These are phyloP conservation scores for Aphrophora alni DNA, from an alignment of 2,888 invertebrate genomes.

Conservation along the genomic window DNA sequence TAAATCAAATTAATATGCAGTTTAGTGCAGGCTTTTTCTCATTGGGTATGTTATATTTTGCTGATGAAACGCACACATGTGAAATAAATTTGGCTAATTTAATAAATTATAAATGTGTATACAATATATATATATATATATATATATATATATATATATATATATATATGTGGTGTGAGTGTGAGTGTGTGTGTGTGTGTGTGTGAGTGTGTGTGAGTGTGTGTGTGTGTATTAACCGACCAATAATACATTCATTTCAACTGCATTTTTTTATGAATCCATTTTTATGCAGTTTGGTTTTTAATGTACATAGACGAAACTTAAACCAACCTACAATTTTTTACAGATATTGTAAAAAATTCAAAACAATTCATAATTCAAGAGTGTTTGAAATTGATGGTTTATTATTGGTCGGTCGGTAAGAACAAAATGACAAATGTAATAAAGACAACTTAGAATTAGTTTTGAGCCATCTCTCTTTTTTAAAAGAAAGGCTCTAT, in stretches of 20 bases:
- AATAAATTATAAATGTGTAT: too few species aligned
- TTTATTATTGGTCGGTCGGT: background rate
- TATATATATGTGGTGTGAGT: too few species aligned
- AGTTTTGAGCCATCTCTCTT: background rate
- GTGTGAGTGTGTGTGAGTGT: too few species aligned
- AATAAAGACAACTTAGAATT: background rate
- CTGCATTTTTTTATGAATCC: slow-evolving; percentile 8
- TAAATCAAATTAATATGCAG: too few species aligned
- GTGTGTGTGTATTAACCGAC: background rate
- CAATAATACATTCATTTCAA: background rate
- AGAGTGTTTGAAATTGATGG: background rate
- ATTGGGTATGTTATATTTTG: background rate
- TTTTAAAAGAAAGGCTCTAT: background rate
- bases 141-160: too few species aligned
- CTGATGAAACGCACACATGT: background rate
- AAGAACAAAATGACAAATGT: background rate
- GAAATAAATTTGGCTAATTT: too few species aligned
- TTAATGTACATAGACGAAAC: background rate
- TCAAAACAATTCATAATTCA: background rate
- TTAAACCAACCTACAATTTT: background rate
- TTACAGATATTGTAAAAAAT: slow-evolving; percentile 1
- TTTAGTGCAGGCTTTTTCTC: too few species aligned
- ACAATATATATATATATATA: too few species aligned
- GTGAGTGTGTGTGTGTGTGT: too few species aligned
- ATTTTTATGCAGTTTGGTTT: background rate